These are phyloP conservation scores for Actenoides lindsayi DNA, from an alignment of 2,113 vertebrate species.

Conservation along the genomic window DNA sequence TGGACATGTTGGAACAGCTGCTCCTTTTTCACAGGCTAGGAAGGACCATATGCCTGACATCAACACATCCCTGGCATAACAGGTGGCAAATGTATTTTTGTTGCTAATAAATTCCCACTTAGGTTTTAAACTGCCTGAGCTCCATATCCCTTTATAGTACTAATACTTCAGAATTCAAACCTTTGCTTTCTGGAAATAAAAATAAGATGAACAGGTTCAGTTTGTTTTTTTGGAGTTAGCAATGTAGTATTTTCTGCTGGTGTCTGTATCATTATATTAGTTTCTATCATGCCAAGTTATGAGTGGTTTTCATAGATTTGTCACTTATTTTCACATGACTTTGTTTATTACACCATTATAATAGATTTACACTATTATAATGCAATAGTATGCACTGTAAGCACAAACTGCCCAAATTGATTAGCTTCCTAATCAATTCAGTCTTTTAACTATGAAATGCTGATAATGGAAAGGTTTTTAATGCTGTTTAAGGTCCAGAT, in stretches of 20 bases:
- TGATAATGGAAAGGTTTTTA: neutral
- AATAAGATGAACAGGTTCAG: neutral
- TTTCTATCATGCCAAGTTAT: neutral
- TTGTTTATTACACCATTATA: neutral
- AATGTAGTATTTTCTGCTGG: neutral
- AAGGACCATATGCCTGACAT: neutral
- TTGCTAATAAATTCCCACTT: slow-evolving; percentile 32
- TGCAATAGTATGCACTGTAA: neutral
- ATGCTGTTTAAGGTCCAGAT: neutral
- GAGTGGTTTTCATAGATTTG: neutral
- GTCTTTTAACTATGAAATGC: neutral
- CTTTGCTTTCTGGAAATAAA: neutral
- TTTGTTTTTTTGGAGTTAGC: neutral
- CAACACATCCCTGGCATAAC: neutral
- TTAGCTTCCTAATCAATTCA: neutral
- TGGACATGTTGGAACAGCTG: neutral
- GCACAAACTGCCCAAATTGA: neutral
- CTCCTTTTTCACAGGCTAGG: slow-evolving; percentile 11
- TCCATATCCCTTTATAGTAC: neutral
- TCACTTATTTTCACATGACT: neutral
- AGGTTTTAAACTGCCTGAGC: neutral
- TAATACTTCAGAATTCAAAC: neutral
- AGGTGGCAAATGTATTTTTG: slow-evolving; percentile 15
- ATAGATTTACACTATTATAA: neutral
- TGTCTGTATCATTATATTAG: neutral